These are phyloP conservation scores for Lepidocolaptes lacrymiger DNA, from an alignment of 2,797 vertebrate species.

Conservation along the genomic window DNA sequence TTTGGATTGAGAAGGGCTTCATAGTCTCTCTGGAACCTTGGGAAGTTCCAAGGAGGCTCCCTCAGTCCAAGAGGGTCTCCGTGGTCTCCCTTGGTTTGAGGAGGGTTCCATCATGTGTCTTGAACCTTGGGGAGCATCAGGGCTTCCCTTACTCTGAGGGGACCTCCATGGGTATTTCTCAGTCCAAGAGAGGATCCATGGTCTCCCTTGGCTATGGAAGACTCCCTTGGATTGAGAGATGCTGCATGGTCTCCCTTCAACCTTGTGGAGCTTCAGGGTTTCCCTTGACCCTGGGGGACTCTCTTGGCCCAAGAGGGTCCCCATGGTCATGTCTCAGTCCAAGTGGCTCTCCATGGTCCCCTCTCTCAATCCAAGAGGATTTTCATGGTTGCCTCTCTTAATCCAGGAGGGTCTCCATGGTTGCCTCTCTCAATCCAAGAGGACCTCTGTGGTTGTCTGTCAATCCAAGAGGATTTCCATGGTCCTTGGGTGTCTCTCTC, in stretches of 20 bases:
- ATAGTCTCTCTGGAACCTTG: not conserved
- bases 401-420: accelerated
- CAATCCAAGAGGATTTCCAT: too few relatives aligned
- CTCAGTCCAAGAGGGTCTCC: not conserved
- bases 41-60: not conserved
- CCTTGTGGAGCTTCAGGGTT: not conserved
- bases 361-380: not conserved
- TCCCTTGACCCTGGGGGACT: not conserved
- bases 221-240: not conserved
- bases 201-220: too few relatives aligned
- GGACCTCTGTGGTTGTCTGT: not conserved
- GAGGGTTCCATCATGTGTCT: not conserved
- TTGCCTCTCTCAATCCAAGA: accelerated
- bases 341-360: not conserved
- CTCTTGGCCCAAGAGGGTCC: not conserved
- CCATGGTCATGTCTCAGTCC: not conserved
- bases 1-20: not conserved
- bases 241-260: not conserved
- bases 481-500: too few relatives aligned
- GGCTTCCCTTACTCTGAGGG: not conserved
- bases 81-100: not conserved
- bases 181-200: too few relatives aligned
- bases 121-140: too few relatives aligned
- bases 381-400: not conserved
- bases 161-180: not conserved